phyloP scores from a whole-genome alignment of 2,888 invertebrate genomes.

The Phytoseiulus persimilis region DNA sequence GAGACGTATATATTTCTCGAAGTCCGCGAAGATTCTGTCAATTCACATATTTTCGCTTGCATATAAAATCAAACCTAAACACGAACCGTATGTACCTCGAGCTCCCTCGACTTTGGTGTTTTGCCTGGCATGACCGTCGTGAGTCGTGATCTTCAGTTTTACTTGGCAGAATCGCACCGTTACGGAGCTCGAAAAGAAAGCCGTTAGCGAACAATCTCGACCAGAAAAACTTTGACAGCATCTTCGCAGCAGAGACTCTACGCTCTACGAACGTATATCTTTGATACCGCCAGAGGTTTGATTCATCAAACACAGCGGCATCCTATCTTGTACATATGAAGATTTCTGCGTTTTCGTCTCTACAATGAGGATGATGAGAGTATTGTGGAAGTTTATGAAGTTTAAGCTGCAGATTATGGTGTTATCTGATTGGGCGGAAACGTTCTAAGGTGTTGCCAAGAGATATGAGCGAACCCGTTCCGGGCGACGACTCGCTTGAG shows the following conservation, averaged over 20 bases:
- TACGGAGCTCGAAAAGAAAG: too few species aligned
- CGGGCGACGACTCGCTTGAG: background rate
- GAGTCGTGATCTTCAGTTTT: too few species aligned
- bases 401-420: background rate
- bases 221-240: background rate
- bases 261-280: constrained; percentile 38
- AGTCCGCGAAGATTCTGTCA: background rate
- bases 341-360: background rate
- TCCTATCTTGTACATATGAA: background rate
- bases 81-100: too few species aligned
- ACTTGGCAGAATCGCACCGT: too few species aligned
- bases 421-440: background rate
- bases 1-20: constrained; percentile 5
- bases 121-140: too few species aligned
- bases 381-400: background rate
- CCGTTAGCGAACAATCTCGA: too few species aligned
- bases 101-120: too few species aligned
- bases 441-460: background rate
- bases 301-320: background rate
- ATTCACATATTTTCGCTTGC: background rate
- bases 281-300: background rate
- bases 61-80: too few species aligned
- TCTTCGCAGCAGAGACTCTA: constrained; percentile 26
- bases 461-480: background rate
- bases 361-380: background rate